phyloP scores from a whole-genome alignment of 1,140 invertebrate species.

The Cydia fagiglandana region DNA sequence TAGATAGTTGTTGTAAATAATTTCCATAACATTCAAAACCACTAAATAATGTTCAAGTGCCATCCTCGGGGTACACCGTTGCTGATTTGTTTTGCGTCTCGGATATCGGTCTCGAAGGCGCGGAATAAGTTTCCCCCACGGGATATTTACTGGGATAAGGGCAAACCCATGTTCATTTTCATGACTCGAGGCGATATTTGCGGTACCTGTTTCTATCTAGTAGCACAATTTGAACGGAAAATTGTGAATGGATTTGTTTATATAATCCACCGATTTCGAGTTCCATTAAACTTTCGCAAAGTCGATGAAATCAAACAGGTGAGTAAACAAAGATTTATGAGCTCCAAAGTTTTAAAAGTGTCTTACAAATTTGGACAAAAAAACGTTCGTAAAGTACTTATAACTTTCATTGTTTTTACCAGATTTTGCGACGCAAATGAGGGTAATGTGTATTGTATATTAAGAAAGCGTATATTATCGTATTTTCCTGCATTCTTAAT shows the following conservation, averaged over 20 bases:
- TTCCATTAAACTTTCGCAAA: background rate
- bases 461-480: no score
- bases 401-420: background rate
- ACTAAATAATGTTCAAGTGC: background rate
- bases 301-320: background rate
- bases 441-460: no score
- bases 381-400: background rate
- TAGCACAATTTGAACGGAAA: background rate
- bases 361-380: background rate
- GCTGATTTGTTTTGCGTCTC: constrained; percentile 3
- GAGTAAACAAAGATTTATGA: background rate
- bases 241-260: background rate
- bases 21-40: background rate
- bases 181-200: constrained; percentile 2
- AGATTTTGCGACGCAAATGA: background rate
- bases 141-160: constrained; percentile 1
- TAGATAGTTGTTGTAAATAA: background rate
- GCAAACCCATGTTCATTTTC: constrained; percentile 7
- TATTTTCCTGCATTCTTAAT: no score
- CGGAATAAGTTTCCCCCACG: background rate
- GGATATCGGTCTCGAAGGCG: background rate
- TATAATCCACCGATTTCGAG: background rate
- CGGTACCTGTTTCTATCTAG: background rate
- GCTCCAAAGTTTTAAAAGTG: background rate
- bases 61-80: background rate